These are phyloP conservation scores for Sphyrna mokarran DNA, from an alignment of 2,113 vertebrate genomes.

Conservation along the genomic window DNA sequence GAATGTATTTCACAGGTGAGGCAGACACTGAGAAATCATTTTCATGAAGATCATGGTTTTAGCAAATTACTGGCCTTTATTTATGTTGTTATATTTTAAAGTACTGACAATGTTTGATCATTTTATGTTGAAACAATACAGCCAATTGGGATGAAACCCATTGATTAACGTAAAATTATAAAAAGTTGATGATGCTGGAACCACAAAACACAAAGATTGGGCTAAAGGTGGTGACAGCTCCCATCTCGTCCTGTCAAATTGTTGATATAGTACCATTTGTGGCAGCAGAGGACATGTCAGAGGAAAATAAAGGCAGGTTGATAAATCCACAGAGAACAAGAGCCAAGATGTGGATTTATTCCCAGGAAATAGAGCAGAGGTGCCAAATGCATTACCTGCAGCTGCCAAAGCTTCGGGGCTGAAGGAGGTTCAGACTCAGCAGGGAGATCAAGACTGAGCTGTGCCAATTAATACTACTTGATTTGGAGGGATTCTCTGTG, in stretches of 20 bases:
- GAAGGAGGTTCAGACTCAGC: neutral
- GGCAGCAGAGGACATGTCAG: neutral
- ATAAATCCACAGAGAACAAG: neutral
- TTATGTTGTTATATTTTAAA: neutral
- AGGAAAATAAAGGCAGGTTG: neutral
- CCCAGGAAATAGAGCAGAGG: neutral
- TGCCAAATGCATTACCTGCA: neutral
- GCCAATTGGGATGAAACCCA: neutral
- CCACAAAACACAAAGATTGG: neutral
- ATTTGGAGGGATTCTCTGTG: conserved; percentile 24
- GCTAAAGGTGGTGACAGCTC: neutral
- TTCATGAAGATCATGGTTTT: neutral
- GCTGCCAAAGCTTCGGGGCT: too few relatives aligned
- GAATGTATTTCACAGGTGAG: neutral
- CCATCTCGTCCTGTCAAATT: neutral
- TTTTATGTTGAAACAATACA: neutral
- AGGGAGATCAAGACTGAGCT: neutral
- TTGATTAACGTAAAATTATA: neutral
- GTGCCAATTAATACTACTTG: conserved; percentile 8
- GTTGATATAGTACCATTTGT: neutral
- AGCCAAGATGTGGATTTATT: neutral
- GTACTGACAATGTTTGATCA: neutral
- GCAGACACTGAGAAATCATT: neutral
- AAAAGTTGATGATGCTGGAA: neutral
- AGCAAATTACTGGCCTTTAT: neutral